Percentiles rank a stretch among this genome's conserved stretches.
phyloP scores from a whole-genome alignment of 1,140 invertebrate species.

The Lerema accius region DNA sequence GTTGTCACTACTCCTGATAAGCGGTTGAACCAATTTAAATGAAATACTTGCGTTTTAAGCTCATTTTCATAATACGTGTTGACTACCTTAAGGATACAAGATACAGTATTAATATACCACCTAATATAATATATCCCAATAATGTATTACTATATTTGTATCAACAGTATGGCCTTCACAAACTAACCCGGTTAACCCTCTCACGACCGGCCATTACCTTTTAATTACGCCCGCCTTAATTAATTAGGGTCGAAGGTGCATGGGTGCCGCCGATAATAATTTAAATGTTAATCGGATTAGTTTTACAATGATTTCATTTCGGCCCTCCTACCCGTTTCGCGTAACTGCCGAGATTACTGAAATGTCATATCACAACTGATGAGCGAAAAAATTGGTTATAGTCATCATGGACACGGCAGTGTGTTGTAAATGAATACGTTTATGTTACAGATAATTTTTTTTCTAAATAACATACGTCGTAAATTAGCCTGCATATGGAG shows the following conservation, averaged over 20 bases:
- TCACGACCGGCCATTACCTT: slow-evolving; percentile 43
- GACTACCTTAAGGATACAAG: too few species aligned
- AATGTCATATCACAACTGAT: not conserved
- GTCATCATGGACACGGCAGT: too few species aligned
- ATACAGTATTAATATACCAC: too few species aligned
- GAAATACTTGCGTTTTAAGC: too few species aligned
- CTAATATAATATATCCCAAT: too few species aligned
- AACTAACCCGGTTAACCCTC: slow-evolving; percentile 33
- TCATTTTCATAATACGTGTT: too few species aligned
- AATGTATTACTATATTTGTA: not conserved
- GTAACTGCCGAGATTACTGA: not conserved
- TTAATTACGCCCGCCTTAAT: slow-evolving; percentile 53
- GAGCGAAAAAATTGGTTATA: not conserved
- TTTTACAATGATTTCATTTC: slow-evolving; percentile 56
- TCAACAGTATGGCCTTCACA: slow-evolving; percentile 11
- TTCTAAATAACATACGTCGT: too few species aligned
- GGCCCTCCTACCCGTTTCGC: slow-evolving; percentile 11
- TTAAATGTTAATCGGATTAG: slow-evolving; percentile 52
- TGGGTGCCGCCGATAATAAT: slow-evolving; percentile 44
- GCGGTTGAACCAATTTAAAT: too few species aligned
- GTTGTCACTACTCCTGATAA: too few species aligned
- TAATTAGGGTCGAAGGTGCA: slow-evolving; percentile 57
- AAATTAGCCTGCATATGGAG: too few species aligned
- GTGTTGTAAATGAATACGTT: too few species aligned
- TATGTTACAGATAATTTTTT: too few species aligned